Evolutionary conservation across 2,888 invertebrate genomes (phyloP), one percentile per base, ranked within the genome.

Genomic region (Malthinus flaveolus): DNA sequence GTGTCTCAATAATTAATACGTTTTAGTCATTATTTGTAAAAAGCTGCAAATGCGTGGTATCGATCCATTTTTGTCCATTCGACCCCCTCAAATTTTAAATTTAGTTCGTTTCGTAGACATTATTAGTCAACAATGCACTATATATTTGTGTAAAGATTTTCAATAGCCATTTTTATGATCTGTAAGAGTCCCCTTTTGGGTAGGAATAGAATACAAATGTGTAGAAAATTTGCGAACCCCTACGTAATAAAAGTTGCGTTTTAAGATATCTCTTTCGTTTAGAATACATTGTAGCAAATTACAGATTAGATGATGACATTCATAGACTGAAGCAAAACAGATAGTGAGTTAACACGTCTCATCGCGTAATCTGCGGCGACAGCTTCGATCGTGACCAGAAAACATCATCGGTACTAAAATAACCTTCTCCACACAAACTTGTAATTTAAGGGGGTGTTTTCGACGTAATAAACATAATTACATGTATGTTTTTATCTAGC

Each of bases 301-400:
- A 49, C 56, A 49, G 56, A 58, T 58, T 51, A 53, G 61, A 56
- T 54, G 57, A 61, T 61, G 61, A 50, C 61, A 57, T 61, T 61
- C 44, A 49, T 47, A 47, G 54, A 61, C 55, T 68, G 71, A 72
- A 72, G 72, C 72, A 71, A 73, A 74, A 70, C 74, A 75, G 75
- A 75, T 72, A 69, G 73, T 71, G 70, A 73, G 74, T 75, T 77
- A 76, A 75, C 76, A 75, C 75, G 76, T 75, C 74, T 69, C 65
- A 70, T 68, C 71, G 67, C 71, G 75, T 77, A 77, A 77, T 77
- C 77, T 77, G 76, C 71, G 75, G 75, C 74, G 77, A 77, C 77
- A 77, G 77, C 74, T 72, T 66, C 73, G 71, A 74, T 74, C 77
- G 77, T 77, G 77, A 77, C 76, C 76, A 74, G 76, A 75, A 77